Conservation (phyloP, 2,797 vertebrate species). For the Takifugu ocellatus region DNA sequence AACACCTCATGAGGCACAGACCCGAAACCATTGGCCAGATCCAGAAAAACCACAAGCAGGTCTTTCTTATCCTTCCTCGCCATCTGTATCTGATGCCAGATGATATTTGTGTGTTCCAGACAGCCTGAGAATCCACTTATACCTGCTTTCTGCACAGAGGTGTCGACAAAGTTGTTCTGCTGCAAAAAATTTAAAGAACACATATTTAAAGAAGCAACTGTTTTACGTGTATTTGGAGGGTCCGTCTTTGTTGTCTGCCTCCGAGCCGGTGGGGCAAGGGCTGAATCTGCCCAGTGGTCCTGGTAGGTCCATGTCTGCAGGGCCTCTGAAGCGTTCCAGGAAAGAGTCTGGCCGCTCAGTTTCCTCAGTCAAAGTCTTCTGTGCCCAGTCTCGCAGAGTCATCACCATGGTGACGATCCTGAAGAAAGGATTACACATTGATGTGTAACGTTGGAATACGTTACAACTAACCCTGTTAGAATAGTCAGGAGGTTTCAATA, state of each 20-base stretch:
- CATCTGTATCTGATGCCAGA: too few species aligned
- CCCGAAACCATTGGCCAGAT: too few species aligned
- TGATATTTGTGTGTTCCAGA: too few species aligned
- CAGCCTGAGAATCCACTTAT: too few species aligned
- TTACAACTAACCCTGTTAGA: too few species aligned
- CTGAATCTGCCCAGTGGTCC: conserved; percentile 64
- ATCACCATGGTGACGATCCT: conserved; percentile 85
- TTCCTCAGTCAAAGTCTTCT: conserved; percentile 82
- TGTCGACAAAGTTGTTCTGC: too few species aligned
- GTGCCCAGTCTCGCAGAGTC: conserved; percentile 88
- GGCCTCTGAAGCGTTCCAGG: conserved; percentile 87
- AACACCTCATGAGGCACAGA: too few species aligned
- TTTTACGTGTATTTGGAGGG: conserved; percentile 64
- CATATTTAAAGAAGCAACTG: not conserved
- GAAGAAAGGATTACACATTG: not conserved
- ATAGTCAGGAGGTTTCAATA: too few species aligned
- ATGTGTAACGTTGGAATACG: not conserved
- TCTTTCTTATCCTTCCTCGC: too few species aligned
- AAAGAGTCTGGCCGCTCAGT: conserved; percentile 87
- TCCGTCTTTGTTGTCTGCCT: conserved; percentile 38
- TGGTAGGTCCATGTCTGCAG: conserved; percentile 70
- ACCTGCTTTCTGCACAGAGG: too few species aligned
- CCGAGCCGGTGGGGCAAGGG: conserved; percentile 61
- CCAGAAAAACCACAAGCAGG: too few species aligned
- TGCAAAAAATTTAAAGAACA: not conserved